These are phyloP conservation scores for Anolis sagrei DNA, from an alignment of 2,113 vertebrate species.

Conservation along the genomic window DNA sequence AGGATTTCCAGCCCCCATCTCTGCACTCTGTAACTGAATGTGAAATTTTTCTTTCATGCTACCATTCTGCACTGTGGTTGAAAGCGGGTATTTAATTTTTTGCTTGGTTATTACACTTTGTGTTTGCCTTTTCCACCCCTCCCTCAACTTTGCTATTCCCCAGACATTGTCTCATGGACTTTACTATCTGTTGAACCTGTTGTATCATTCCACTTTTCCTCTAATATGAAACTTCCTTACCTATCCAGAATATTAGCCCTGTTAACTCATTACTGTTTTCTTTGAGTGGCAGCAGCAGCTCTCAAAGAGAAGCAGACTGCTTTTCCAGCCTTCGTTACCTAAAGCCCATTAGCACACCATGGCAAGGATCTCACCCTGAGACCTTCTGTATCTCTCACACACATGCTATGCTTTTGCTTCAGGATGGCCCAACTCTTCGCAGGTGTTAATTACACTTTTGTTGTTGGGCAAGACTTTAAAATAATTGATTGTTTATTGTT, in stretches of 20 bases:
- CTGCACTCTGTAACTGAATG: not conserved
- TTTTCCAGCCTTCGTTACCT: not conserved
- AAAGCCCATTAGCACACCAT: too few species aligned
- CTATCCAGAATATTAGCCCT: not conserved
- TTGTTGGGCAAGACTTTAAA: too few species aligned
- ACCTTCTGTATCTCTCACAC: not conserved
- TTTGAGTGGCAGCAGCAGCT: not conserved
- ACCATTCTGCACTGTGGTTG: not conserved
- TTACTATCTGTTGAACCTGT: not conserved
- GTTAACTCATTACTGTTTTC: not conserved
- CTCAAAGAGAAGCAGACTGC: not conserved
- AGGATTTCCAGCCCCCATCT: too few species aligned
- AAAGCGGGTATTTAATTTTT: too few species aligned
- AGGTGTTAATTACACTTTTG: not conserved
- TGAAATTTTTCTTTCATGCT: not conserved
- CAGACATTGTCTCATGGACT: not conserved
- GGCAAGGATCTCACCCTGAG: too few species aligned
- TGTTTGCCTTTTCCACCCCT: not conserved
- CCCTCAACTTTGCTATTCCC: not conserved
- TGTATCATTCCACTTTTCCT: too few species aligned
- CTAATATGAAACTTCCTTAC: not conserved
- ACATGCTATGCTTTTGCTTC: not conserved
- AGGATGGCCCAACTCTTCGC: not conserved
- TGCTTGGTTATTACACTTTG: not conserved
- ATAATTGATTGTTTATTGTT: too few species aligned